Base-by-base conservation (phyloP, 2,888 invertebrate genomes). In the Platycnemis pennipes region DNA sequence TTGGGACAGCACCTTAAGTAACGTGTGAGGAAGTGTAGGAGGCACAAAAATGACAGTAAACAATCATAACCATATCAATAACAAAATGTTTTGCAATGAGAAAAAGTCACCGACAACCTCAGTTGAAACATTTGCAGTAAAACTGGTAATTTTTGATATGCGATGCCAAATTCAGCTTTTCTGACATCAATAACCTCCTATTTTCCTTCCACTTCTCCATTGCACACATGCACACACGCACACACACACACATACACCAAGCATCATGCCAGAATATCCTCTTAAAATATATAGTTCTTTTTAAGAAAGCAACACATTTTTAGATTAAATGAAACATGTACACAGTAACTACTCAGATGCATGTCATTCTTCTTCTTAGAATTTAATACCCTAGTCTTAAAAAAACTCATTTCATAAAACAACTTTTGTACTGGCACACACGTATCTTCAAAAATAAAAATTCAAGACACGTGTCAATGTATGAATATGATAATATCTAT, bases 381-480 rank as follows among this genome's bases (percentile, higher is more conserved):
- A 91, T 63, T 91, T 63, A 91, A 91, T 91, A 91, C 91, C 63
- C 91, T 91, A 91, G 42, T 91, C 91, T 69, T 91, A 49, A 91
- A 91, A 91, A 91, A 91, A 91, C 91, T 91, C 63, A 91, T 91
- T 91, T 91, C 63, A 69, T 63, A 91, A 91, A 91, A 91, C 63
- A 91, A 91, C 91, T 91, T 91, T 91, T 91, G 91, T 91, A 91
- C 91, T 91, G 91, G 91, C 91, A 91, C 91, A 91, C 91, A 91
- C 91, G 91, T 91, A 91, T 91, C 91, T 69, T 91, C 37, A 69
- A 91, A 91, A 91, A 91, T 91, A 91, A 91, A 89, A 91, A 91
- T 91, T 91, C 63, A 69, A 91, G 91, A 91, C 91, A 91, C 91
- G 91, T 91, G 91, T 91, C 63, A 91, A 91, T 91, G 91, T 91